Conservation (phyloP, 2,797 vertebrate species). For the Crypturellus tataupa region DNA sequence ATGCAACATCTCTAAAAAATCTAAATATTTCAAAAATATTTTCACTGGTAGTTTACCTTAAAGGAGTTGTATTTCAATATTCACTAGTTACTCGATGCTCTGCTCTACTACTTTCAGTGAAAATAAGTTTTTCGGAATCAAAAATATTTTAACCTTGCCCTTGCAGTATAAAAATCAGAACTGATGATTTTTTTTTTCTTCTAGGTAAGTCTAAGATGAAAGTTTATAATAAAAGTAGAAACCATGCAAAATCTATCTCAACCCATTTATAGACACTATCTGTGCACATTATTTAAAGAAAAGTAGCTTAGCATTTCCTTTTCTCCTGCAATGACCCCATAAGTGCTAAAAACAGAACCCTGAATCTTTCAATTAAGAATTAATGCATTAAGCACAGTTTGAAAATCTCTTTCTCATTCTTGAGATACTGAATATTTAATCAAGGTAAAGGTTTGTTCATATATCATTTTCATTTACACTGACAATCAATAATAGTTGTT, state of each 20-base stretch:
- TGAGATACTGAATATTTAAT: conserved; percentile 68
- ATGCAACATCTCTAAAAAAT: not conserved
- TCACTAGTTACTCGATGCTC: not conserved
- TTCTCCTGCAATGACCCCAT: not conserved
- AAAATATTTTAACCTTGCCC: not conserved
- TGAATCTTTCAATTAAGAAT: not conserved
- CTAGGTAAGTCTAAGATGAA: not conserved
- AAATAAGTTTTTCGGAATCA: not conserved
- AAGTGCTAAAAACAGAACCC: not conserved
- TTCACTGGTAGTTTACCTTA: not conserved
- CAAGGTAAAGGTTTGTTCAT: conserved; percentile 42
- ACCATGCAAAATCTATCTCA: not conserved
- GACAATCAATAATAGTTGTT: conserved; percentile 82
- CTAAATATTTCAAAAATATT: not conserved
- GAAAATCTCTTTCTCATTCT: conserved; percentile 64
- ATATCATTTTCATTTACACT: conserved; percentile 83
- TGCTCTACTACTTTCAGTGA: not conserved
- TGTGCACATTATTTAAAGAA: not conserved
- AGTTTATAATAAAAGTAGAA: not conserved
- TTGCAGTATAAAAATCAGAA: not conserved
- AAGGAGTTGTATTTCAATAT: not conserved
- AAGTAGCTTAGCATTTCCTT: not conserved
- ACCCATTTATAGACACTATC: not conserved
- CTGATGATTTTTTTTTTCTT: not conserved
- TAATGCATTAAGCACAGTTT: not conserved